Conservation (phyloP, 2,113 vertebrate species). For the Sander vitreus region DNA sequence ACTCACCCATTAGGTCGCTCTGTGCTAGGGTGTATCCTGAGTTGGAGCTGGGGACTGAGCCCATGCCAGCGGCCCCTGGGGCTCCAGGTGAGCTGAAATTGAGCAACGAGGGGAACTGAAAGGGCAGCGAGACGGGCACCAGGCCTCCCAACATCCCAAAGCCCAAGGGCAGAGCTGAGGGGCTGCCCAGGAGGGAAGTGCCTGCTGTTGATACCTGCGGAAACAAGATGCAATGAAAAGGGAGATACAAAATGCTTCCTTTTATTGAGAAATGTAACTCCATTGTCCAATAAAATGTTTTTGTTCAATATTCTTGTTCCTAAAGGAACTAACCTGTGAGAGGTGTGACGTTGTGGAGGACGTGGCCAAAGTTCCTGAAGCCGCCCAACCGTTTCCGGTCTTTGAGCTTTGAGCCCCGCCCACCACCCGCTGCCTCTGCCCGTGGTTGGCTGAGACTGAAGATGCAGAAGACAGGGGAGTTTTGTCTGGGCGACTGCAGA, state of each 20-base stretch:
- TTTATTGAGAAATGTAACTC: neutral
- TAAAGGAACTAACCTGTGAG: constrained; percentile 75
- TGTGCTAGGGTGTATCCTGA: constrained; percentile 86
- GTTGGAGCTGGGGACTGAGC: constrained; percentile 76
- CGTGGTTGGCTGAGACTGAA: constrained; percentile 72
- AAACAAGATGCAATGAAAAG: constrained; percentile 10
- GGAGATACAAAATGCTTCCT: neutral
- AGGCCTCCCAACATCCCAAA: constrained; percentile 97
- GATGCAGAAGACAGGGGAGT: constrained; percentile 59
- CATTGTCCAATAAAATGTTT: neutral
- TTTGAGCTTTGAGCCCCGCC: constrained; percentile 76
- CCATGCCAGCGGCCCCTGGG: constrained; percentile 68
- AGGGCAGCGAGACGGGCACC: constrained; percentile 97
- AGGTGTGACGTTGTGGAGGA: constrained; percentile 81
- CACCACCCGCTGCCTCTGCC: constrained; percentile 76
- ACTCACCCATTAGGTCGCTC: constrained; percentile 83
- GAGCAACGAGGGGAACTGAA: constrained; percentile 95
- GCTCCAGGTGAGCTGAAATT: constrained; percentile 90
- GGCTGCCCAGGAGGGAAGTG: constrained; percentile 86
- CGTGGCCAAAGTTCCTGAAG: constrained; percentile 71
- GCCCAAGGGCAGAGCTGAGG: constrained; percentile 93
- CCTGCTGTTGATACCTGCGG: constrained; percentile 90
- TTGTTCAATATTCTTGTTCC: neutral
- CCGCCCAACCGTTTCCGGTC: constrained; percentile 72
- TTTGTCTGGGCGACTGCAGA: constrained; percentile 59